Base-by-base conservation (phyloP, 1,140 invertebrate genomes). In the Caenorhabditis latens region DNA sequence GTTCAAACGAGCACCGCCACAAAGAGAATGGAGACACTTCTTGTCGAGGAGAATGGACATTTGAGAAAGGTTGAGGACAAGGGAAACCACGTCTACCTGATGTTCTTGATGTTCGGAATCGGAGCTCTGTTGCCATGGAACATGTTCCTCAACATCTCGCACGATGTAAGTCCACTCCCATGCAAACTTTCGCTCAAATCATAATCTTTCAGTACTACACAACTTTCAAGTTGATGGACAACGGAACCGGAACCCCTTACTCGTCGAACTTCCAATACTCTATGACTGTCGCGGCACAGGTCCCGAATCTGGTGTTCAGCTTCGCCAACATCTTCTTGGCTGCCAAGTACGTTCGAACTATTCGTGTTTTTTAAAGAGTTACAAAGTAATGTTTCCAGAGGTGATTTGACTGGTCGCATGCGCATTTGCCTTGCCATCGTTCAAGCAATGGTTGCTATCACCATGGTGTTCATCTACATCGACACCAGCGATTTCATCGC, bases 91-190 rank as follows among this genome's bases (percentile, higher is more conserved):
- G 96, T 99, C 13, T 98, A 96, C 93, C 93, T 98, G 4, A 97
- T 97, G 65, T 95, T 99, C 91, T 89, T 99, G 83, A 94, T 99
- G 53, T 97, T 99, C 93, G 98, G 98, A n/a, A 94, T 99, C 87
- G 98, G 97, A 13, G 96, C 95, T 0, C 94, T 99, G 48, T 97
- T 97, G 94, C 97, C 97, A 19, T 99, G 98, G 98, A 99, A 99
- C 93, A 99, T 99, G 97, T 98, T 99, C 93, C 98, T 99, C 90
- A 99, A 96, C 86, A 92, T 92, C 84, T 97, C 97, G 13, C 96
- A 96, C 93, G 57, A 67, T 14, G 85, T 86, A 13, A 43, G 71
- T 86, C 50, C 21, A 14, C 50, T 21, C 14, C 42, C 14, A 50
- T 21, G 48, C 42, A 14, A 40, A 16, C 19, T 24, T n/a, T 11